Base-by-base conservation (phyloP, 2,797 vertebrate species). In the Argya squamiceps region DNA sequence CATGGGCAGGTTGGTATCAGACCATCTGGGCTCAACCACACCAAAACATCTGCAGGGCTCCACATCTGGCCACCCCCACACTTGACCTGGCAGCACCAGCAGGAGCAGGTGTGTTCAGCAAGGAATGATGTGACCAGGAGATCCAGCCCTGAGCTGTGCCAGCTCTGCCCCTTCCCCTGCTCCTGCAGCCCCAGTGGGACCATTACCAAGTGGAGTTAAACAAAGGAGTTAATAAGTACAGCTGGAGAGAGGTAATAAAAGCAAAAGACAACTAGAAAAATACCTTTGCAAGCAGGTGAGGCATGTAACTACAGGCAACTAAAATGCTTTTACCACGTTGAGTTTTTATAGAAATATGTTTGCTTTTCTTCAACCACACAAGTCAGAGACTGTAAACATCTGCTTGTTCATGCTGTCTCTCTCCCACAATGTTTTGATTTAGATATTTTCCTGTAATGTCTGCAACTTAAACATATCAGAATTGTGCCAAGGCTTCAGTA, bases 381-480 rank as follows among this genome's bases (percentile, higher is more conserved):
- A 94, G 91, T 70, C 77, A 69, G 78, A 91, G 84, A 91, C 81
- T 65, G 93, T 50, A 94, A 96, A 97, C 95, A 95, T 94, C 94
- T 93, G 93, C 78, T 96, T 41, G 3, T 67, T 95, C 82, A 79
- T 14, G 11, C 88, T 46, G 52, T 39, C 78, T 91, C 87, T 92
- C 94, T 87, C 93, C 92, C 85, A 96, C 95, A 89, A 32, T 95
- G 89, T 95, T 97, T 95, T 94, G 70, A 80, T 96, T 93, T 93
- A 89, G 80, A 82, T 94, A 90, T 92, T 93, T 92, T 88, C 91
- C 88, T 90, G 83, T 79, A 89, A 90, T 16, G 74, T 82, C 77
- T 84, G 70, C 67, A 92, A 93, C 94, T 89, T 84, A 86, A 96
- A 94, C 85, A 96, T 52, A 79, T 14, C 74, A 36, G 44, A 93